These are phyloP conservation scores for Agelas oroides DNA, from an alignment of 37 sponge, comb jelly and placozoan genomes.

Conservation along the genomic window DNA sequence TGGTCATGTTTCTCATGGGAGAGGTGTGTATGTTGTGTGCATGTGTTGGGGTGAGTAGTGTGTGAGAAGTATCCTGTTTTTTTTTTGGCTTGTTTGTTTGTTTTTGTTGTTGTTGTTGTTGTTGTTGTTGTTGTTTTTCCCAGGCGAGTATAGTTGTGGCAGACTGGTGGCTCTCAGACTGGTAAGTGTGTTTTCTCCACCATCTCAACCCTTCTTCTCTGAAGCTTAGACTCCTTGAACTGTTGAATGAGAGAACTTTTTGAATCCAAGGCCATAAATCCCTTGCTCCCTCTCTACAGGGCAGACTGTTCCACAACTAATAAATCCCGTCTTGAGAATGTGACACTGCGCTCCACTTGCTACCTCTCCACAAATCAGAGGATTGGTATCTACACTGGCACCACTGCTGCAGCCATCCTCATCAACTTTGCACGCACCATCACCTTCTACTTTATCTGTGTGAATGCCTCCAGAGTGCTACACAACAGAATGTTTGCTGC, in stretches of 20 bases:
- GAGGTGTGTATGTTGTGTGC: slow-evolving; percentile 49
- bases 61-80: too few relatives aligned
- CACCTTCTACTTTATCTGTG: slow-evolving; percentile 36
- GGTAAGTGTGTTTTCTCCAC: slow-evolving; percentile 39
- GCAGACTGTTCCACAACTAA: slow-evolving; percentile 32
- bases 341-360: background rate
- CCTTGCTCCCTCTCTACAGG: slow-evolving; percentile 9
- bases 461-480: slow-evolving; percentile 62
- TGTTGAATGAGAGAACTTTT: background rate
- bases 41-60: slow-evolving; percentile 1
- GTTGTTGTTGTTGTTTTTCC: too few relatives aligned
- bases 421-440: slow-evolving; percentile 38
- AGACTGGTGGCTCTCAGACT: slow-evolving; percentile 83
- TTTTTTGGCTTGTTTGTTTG: too few relatives aligned
- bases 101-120: too few relatives aligned
- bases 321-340: background rate
- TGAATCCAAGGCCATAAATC: background rate
- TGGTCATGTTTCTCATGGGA: slow-evolving; percentile 43
- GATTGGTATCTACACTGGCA: slow-evolving; percentile 50
- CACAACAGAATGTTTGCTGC: slow-evolving; percentile 75
- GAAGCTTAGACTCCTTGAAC: background rate
- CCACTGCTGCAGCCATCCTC: slow-evolving; percentile 19
- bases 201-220: background rate
- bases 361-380: slow-evolving; percentile 25
- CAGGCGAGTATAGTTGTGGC: slow-evolving; percentile 52